These are phyloP conservation scores for Streptopelia turtur DNA, from an alignment of 2,797 vertebrate genomes.

Conservation along the genomic window DNA sequence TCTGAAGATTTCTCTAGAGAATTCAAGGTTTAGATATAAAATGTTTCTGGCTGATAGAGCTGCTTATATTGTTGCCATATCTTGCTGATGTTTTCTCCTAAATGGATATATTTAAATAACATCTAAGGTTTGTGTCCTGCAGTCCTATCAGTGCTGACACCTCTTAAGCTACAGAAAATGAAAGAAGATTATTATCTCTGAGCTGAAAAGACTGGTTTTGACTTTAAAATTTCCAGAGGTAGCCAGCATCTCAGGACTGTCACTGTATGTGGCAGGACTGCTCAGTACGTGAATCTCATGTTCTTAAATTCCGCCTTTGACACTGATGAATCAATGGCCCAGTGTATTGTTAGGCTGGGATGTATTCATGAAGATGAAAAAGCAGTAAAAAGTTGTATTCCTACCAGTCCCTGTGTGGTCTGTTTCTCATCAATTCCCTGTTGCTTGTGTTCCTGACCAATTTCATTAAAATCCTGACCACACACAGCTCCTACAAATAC, in stretches of 20 bases:
- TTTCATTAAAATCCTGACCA: background rate
- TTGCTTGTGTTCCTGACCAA: background rate
- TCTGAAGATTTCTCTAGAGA: background rate
- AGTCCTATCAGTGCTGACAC: background rate
- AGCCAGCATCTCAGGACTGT: background rate
- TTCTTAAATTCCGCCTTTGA: background rate
- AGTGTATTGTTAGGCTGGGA: background rate
- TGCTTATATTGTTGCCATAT: background rate
- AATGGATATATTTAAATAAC: slow-evolving; percentile 20
- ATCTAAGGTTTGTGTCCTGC: background rate
- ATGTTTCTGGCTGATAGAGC: background rate
- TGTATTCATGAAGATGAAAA: background rate
- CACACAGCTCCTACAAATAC: background rate
- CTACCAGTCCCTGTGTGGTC: background rate
- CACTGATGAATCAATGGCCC: background rate
- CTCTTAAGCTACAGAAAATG: background rate
- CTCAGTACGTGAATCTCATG: background rate
- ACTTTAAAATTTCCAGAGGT: background rate
- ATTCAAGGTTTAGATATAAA: background rate
- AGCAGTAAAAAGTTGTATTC: background rate
- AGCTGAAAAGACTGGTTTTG: background rate
- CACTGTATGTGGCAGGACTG: too few species aligned
- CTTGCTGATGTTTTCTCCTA: background rate
- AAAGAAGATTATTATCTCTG: background rate
- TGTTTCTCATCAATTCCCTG: background rate